phyloP scores from a whole-genome alignment of 2,797 vertebrate species.

The Rhincodon typus region DNA sequence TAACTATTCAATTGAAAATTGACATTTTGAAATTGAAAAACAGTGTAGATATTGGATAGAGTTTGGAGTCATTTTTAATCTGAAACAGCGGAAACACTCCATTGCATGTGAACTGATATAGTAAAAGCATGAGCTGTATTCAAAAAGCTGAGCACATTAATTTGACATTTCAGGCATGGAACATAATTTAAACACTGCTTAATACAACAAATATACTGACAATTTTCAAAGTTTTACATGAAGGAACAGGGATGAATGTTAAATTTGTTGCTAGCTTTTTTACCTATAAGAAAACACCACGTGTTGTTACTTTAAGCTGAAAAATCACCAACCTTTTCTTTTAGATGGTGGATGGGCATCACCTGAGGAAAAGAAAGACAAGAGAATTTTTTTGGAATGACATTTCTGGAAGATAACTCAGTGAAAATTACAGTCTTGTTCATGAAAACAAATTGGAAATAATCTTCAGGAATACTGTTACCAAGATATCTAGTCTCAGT shows the following conservation, averaged over 20 bases:
- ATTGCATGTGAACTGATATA: background rate
- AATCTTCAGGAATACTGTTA: background rate
- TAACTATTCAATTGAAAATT: background rate
- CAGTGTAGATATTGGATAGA: background rate
- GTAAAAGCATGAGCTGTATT: background rate
- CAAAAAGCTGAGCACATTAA: background rate
- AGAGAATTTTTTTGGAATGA: background rate
- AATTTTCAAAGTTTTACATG: background rate
- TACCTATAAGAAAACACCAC: background rate
- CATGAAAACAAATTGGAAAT: background rate
- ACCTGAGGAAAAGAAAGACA: slow-evolving; percentile 49
- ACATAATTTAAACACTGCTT: background rate
- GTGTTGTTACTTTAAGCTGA: background rate
- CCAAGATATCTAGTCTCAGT: background rate
- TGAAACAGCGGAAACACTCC: background rate
- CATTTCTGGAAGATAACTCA: background rate
- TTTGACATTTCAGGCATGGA: background rate
- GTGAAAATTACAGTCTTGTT: background rate
- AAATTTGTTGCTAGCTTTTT: background rate
- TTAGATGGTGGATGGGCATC: slow-evolving; percentile 61
- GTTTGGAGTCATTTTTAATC: background rate
- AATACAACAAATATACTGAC: too few species aligned
- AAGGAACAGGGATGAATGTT: background rate
- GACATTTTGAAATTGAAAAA: slow-evolving; percentile 5
- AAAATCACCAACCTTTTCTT: slow-evolving; percentile 59